Evolutionary conservation across 37 sponge, comb jelly and placozoan genomes (phyloP).

Genomic region (Mnemiopsis leidyi): DNA sequence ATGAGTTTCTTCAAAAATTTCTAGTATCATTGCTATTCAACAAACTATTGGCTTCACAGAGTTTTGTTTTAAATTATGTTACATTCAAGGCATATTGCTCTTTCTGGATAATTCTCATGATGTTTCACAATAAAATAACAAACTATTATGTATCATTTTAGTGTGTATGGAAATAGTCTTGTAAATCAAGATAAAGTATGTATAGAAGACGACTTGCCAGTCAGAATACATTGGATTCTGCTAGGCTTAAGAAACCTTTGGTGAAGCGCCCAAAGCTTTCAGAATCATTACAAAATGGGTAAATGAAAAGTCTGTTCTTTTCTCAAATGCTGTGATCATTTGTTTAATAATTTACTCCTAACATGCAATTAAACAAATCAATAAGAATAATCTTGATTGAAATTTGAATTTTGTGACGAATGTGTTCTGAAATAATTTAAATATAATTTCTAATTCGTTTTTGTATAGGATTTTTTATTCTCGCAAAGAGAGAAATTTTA

Average conservation of each 20-base stretch:
- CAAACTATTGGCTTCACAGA: too few species aligned
- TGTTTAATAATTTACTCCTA: too few species aligned
- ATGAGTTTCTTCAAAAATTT: too few species aligned
- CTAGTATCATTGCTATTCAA: too few species aligned
- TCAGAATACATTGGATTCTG: conserved; percentile 38
- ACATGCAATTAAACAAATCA: too few species aligned
- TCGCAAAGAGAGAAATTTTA: too few species aligned
- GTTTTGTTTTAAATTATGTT: too few species aligned
- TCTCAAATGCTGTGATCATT: too few species aligned
- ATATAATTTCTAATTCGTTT: not conserved
- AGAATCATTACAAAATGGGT: conserved; percentile 38
- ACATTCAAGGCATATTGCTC: too few species aligned
- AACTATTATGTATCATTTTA: not conserved
- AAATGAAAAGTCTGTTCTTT: too few species aligned
- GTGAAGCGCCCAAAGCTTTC: conserved; percentile 15
- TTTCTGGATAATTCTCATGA: not conserved
- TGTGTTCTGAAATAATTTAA: too few species aligned
- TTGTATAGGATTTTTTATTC: not conserved
- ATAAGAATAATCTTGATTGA: not conserved
- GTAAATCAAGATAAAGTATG: not conserved
- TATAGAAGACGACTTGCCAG: conserved; percentile 55
- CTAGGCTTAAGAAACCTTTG: conserved; percentile 55
- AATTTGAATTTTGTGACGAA: not conserved
- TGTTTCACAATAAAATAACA: not conserved
- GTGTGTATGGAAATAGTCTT: not conserved